Percentiles rank a stretch among this genome's conserved stretches.
Conservation (phyloP, 2,797 vertebrate species). For the Alca torda region DNA sequence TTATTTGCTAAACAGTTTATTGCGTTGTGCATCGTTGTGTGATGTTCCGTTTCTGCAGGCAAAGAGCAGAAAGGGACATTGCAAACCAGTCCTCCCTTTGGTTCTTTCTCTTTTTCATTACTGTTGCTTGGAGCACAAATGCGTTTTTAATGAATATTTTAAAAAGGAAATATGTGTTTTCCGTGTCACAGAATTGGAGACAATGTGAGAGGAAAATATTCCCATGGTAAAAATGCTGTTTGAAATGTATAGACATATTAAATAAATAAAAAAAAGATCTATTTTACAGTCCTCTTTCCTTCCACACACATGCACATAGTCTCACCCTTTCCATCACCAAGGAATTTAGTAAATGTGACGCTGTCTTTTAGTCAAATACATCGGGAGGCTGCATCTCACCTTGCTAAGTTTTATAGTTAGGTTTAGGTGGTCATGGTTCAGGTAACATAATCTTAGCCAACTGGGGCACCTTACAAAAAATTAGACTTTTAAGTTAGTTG, state of each 20-base stretch:
- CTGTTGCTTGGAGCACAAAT: slow-evolving; percentile 20
- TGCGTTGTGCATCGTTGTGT: neutral
- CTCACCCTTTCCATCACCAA: neutral
- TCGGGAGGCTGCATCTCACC: neutral
- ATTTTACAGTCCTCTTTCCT: neutral
- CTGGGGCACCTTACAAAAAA: neutral
- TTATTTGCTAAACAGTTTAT: slow-evolving; percentile 51
- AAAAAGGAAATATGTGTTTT: neutral
- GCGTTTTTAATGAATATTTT: slow-evolving; percentile 5
- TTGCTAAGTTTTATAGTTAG: neutral
- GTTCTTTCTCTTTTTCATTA: slow-evolving; percentile 33
- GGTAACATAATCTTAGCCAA: neutral
- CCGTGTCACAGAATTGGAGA: neutral
- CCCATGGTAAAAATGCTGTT: neutral
- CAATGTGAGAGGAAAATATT: neutral
- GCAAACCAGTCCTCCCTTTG: neutral
- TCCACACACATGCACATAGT: neutral
- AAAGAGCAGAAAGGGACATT: slow-evolving; percentile 43
- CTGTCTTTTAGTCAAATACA: neutral
- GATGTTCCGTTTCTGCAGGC: neutral
- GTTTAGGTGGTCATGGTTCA: neutral
- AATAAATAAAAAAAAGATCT: neutral
- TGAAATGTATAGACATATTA: neutral
- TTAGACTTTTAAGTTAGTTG: neutral
- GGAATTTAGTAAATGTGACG: neutral